Percentiles rank a stretch among this genome's conserved stretches.
Conservation (phyloP, 2,113 vertebrate species). For the Scatophagus argus region DNA sequence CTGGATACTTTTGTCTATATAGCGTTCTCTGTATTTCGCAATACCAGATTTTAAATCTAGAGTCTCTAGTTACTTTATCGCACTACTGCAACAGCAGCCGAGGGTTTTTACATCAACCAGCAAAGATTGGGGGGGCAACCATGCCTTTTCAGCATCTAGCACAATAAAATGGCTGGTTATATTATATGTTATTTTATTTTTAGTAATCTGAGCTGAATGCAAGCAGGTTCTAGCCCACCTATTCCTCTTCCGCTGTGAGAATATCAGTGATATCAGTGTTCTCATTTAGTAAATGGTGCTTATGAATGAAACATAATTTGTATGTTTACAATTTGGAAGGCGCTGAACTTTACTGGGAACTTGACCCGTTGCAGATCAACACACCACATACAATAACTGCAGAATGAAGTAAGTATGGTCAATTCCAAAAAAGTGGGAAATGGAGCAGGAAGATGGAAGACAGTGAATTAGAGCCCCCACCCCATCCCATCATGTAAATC, state of each 20-base stretch:
- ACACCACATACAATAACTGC: not conserved
- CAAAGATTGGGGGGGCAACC: no score
- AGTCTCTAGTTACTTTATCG: no score
- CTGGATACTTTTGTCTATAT: no score
- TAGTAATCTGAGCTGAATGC: not conserved
- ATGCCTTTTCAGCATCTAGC: not conserved
- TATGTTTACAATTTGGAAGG: not conserved
- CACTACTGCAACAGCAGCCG: no score
- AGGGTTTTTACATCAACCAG: no score
- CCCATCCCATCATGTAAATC: constrained; percentile 74
- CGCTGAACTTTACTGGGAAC: constrained; percentile 20
- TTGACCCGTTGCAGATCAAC: not conserved
- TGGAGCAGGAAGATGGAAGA: not conserved
- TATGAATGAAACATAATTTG: not conserved
- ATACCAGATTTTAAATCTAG: no score
- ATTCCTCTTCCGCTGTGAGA: not conserved
- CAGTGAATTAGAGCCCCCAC: constrained; percentile 17
- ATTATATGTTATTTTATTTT: no score
- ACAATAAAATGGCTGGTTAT: not conserved
- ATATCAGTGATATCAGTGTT: not conserved
- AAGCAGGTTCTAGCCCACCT: not conserved
- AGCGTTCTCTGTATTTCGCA: no score
- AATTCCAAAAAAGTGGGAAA: constrained; percentile 31
- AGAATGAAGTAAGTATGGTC: not conserved
- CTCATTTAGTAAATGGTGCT: not conserved